phyloP scores from a whole-genome alignment of 2,888 invertebrate genomes.

The Eubasilissa splendida region DNA sequence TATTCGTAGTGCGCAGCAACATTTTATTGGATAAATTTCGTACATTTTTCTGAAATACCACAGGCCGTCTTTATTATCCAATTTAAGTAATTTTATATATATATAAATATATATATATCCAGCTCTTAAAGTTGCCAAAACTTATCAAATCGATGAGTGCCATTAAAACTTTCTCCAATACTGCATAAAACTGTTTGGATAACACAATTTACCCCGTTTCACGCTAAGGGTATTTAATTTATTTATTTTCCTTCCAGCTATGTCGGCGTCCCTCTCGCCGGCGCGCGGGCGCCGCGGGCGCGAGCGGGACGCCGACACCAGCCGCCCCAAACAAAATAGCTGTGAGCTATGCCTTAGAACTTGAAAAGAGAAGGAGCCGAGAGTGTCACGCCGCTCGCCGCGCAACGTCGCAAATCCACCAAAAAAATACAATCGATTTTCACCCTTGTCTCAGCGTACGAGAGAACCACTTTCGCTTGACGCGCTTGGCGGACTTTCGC shows the following conservation, averaged over 20 bases:
- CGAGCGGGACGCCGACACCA: constrained; percentile 42
- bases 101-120: no score
- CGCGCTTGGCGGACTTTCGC: not conserved
- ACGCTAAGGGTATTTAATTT: constrained; percentile 46
- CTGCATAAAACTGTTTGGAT: constrained; percentile 5
- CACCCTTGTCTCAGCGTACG: not conserved
- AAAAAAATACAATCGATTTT: not conserved
- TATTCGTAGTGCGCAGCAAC: no score
- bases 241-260: constrained; percentile 52
- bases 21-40: no score
- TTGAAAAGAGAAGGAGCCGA: constrained; percentile 36
- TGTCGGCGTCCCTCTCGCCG: constrained; percentile 41
- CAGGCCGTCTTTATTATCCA: no score
- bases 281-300: constrained; percentile 15
- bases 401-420: not conserved
- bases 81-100: no score
- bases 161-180: constrained; percentile 1
- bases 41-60: no score
- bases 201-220: not conserved
- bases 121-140: no score
- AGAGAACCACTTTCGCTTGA: not conserved
- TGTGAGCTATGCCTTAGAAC: constrained; percentile 47
- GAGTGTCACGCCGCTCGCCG: constrained; percentile 21
- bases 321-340: constrained; percentile 49
- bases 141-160: no score